A percentile compares a stretch with the other conserved stretches of the same genome.
phyloP scores from a whole-genome alignment of 2,888 invertebrate genomes.

The Stenodema calcarata region DNA sequence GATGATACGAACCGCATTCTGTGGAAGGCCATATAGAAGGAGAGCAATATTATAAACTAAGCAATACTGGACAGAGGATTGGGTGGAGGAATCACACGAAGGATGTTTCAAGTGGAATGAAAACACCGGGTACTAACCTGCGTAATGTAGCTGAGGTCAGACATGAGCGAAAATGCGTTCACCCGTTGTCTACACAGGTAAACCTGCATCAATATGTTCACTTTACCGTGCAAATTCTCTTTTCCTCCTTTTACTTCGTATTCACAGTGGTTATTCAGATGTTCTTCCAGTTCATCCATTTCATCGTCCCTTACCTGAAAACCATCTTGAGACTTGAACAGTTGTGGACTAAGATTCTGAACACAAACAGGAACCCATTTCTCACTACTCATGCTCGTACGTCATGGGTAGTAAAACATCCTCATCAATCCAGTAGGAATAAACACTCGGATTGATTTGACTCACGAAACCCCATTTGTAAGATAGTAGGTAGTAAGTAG shows the following conservation, averaged over 20 bases:
- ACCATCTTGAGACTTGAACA: no score
- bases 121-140: constrained; percentile 78
- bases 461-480: not conserved
- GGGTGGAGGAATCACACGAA: no score
- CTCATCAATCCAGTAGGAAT: not conserved
- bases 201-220: constrained; percentile 91
- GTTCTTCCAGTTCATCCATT: constrained; percentile 82
- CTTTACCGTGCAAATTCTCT: constrained; percentile 92
- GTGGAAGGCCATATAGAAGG: no score
- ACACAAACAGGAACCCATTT: no score
- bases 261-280: constrained; percentile 75
- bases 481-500: no score
- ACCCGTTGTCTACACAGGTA: constrained; percentile 83
- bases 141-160: constrained; percentile 87
- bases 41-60: no score
- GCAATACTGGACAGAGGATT: no score
- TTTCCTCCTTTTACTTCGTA: constrained; percentile 80
- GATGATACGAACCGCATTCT: constrained; percentile 90
- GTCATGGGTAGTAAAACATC: not conserved
- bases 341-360: no score
- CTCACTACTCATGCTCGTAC: no score
- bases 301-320: constrained; percentile 90
- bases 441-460: not conserved
- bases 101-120: no score
- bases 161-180: constrained; percentile 83